Evolutionary conservation across 2,888 invertebrate genomes (phyloP), one percentile per base, ranked within the genome.

Genomic region (Melanostoma mellinum): DNA sequence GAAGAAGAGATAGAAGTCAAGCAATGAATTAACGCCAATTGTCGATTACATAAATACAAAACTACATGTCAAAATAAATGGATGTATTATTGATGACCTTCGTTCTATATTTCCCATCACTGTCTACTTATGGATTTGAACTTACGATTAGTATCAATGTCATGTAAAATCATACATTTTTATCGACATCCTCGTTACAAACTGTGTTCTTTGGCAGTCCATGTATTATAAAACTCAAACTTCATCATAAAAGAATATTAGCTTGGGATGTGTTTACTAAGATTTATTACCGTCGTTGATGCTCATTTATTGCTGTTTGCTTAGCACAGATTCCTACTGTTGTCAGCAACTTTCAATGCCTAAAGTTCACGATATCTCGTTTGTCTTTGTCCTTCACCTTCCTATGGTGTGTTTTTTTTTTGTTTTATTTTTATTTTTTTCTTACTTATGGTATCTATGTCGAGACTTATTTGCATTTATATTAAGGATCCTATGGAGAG

Each of bases 391-490:
- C 71, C 84, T 84, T 79, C 67, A 79, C 68, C 78, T 78, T 69
- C 8, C 38, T 69, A 30, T 20, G n/a, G n/a, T 30, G 61, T 38
- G 46, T 20, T 4, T 33, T 38, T 55, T 61, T 58, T 65, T 10
- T 72, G 8, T 50, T 20, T 44, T 50, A 2, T 55, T 30, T 33
- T 33, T 9, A 6, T 2, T 10, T 53, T 8, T 38, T 44, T 32
- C 40, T 46, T 6, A n/a, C 30, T 38, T 69, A 20, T 32, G 36
- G 42, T 60, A 73, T 73, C 58, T 81, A 55, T 85, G 63, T 77
- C 63, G 76, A 74, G 76, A 82, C 85, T 85, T 82, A 85, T 85
- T 85, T 85, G 85, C 85, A 85, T 85, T 85, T 85, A 85, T 85
- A 85, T 85, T 85, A 85, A 85, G 80, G 73, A 85, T 85, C 76